Conservation (phyloP, 2,113 vertebrate species). For the Trichechus manatus region DNA sequence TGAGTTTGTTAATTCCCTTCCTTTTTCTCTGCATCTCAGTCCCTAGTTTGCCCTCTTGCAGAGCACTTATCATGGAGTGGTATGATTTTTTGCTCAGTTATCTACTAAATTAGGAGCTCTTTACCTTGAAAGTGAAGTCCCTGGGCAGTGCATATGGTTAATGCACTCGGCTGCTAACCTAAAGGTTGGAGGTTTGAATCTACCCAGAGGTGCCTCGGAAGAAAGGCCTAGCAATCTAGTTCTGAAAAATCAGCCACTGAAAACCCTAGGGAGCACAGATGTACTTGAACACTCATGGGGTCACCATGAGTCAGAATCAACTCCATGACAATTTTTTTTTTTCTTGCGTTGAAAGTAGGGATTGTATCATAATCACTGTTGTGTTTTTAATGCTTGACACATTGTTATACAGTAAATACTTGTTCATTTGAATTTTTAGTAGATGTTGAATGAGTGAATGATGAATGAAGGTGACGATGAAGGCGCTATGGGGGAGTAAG, state of each 20-base stretch:
- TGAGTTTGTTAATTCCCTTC: background rate
- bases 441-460: conserved; percentile 1
- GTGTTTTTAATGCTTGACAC: conserved; percentile 16
- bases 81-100: background rate
- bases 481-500: background rate
- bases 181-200: background rate
- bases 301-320: background rate
- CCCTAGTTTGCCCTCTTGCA: background rate
- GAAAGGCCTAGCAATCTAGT: background rate
- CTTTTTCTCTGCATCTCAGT: background rate
- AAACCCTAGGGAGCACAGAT: background rate
- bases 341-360: background rate
- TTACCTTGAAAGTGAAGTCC: background rate
- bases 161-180: background rate
- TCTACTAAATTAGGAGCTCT: background rate
- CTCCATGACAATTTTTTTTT: background rate
- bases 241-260: background rate
- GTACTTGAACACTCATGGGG: background rate
- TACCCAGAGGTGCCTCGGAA: background rate
- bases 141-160: background rate
- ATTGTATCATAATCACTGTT: conserved; percentile 31
- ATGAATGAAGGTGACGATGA: background rate
- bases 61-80: background rate
- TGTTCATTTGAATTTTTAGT: background rate
- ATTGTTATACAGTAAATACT: conserved; percentile 24